phyloP scores from a whole-genome alignment of 30 jellyfish, hydroid and myxozoan genomes.

The Catostylus mosaicus region DNA sequence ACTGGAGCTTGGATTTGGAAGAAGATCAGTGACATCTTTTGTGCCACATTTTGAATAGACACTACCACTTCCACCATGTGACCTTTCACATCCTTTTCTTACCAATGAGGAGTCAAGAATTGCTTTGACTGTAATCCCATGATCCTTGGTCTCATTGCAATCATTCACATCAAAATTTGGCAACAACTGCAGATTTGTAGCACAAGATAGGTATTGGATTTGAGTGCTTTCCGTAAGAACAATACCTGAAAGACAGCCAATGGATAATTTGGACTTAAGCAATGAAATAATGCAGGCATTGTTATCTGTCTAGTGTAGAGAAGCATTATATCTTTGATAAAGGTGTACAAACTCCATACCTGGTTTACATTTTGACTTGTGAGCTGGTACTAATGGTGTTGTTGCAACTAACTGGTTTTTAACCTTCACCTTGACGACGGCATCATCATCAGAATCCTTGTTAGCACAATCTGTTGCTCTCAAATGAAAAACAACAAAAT shows the following conservation, averaged over 20 bases:
- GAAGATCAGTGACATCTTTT: conserved; percentile 49
- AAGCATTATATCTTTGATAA: background rate
- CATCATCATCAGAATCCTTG: conserved; percentile 64
- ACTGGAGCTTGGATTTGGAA: conserved; percentile 50
- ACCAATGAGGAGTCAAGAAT: conserved; percentile 72
- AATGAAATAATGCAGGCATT: no score
- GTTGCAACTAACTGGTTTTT: conserved; percentile 8
- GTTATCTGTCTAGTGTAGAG: no score
- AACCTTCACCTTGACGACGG: conserved; percentile 60
- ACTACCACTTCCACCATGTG: conserved; percentile 27
- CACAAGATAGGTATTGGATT: conserved; percentile 58
- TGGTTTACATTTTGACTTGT: conserved; percentile 38
- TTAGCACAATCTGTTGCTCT: conserved; percentile 68
- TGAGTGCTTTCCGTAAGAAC: conserved; percentile 1
- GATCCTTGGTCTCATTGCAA: conserved; percentile 55
- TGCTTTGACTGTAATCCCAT: conserved; percentile 47
- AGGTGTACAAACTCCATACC: conserved; percentile 21
- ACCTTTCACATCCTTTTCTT: conserved; percentile 76
- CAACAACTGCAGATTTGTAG: conserved; percentile 40
- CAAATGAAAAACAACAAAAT: conserved; percentile 41
- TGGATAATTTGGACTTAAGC: background rate
- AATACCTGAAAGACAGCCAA: conserved; percentile 14
- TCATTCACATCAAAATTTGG: conserved; percentile 31
- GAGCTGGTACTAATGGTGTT: conserved; percentile 5
- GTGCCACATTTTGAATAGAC: conserved; percentile 65